phyloP scores from a whole-genome alignment of 1,140 invertebrate species.

The Muscidifurax raptorellus region DNA sequence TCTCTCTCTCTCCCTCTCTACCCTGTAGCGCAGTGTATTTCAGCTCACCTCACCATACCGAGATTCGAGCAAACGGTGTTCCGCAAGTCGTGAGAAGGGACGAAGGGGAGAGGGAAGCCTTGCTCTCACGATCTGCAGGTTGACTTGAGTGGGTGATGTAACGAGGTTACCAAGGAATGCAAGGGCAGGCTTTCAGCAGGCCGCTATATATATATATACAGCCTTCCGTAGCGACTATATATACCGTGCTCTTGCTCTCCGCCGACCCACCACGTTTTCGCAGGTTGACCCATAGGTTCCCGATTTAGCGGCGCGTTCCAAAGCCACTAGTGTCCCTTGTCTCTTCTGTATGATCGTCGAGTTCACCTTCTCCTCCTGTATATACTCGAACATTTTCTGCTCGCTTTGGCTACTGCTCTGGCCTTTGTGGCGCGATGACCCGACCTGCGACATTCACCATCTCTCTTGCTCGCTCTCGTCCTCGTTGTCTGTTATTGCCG shows the following conservation, averaged over 20 bases:
- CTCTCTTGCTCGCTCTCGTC: constrained; percentile 18
- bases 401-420: constrained; percentile 5
- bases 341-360: neutral
- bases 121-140: constrained; percentile 54
- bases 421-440: constrained; percentile 54
- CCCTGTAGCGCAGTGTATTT: too few species aligned
- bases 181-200: constrained; percentile 59
- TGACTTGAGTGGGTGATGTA: constrained; percentile 64
- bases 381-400: neutral
- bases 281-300: neutral
- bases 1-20: too few species aligned
- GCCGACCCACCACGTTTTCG: neutral
- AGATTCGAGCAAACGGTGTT: neutral
- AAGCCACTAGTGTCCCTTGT: neutral
- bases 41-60: too few species aligned
- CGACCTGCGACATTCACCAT: constrained; percentile 49
- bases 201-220: neutral
- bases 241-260: neutral
- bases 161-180: constrained; percentile 63
- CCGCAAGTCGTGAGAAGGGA: neutral
- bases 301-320: neutral
- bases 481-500: neutral
- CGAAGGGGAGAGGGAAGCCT: neutral
- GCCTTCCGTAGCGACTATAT: neutral
- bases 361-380: neutral